Base-by-base conservation (phyloP, 2,797 vertebrate species). In the Hozukius guyotensis region DNA sequence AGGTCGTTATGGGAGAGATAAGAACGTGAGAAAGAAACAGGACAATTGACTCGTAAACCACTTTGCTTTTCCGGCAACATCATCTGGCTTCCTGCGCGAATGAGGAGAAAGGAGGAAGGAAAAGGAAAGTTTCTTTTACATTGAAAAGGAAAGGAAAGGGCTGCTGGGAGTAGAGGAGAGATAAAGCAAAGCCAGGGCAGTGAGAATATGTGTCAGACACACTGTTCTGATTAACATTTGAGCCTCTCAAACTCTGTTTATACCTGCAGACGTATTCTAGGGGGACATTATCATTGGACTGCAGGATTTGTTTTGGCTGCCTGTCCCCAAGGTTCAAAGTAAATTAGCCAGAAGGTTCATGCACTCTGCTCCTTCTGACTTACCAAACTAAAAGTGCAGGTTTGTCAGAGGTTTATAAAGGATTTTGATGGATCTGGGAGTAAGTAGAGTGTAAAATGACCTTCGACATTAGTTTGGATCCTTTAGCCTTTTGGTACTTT, bases 161-260 rank as follows among this genome's bases (percentile, higher is more conserved):
- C 75, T 77, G 64, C 65, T 72, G 78, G 55, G 67, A 68, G 38
- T 27, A n/a, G 14, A 71, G 9, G 49, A 38, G 34, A 79, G 80
- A 88, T 78, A 81, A 61, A 32, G 70, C 70, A 24, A 10, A 72
- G 25, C 57, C 8, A 22, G 25, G 18, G 12, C 8, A 84, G 80
- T 29, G 63, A 62, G 61, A 69, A 71, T 68, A 66, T 79, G 46
- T 82, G 77, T 86, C 83, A 81, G 69, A 84, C 85, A 83, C 64
- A 24, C 75, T 84, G 85, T 82, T 89, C 78, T 84, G 76, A 79
- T 90, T 86, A 88, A 66, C 22, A 1, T 72, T 27, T 36, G 42
- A 84, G 65, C n/a, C 75, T 73, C 78, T 68, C 36, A 71, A 65
- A 68, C 57, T 83, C 72, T 86, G 84, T 87, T 91, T 85, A 90